A percentile compares a stretch with the other conserved stretches of the same genome.
Evolutionary conservation across 2,888 invertebrate genomes (phyloP).

Genomic region (Amiota communis): DNA sequence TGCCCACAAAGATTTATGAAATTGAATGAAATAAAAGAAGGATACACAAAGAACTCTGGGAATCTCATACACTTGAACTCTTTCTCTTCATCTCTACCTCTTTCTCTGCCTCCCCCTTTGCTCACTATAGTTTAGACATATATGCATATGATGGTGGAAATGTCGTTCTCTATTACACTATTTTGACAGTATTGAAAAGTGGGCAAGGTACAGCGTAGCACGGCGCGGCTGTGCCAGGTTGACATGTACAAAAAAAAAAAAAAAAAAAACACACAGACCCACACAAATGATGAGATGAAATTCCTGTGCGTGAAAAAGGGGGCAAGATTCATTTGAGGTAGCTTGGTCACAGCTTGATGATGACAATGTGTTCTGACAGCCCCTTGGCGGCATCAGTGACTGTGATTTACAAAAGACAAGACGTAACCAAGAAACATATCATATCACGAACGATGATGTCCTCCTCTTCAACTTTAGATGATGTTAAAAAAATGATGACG

Average conservation of each 20-base stretch:
- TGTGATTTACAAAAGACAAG: conserved; percentile 62
- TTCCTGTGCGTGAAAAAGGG: conserved; percentile 24
- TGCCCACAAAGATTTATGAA: no score
- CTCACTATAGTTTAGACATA: no score
- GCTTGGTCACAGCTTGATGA: conserved; percentile 51
- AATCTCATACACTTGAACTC: no score
- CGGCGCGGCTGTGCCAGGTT: conserved; percentile 39
- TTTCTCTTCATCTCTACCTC: no score
- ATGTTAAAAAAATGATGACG: conserved; percentile 44
- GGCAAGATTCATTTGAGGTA: not conserved
- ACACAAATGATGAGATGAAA: conserved; percentile 41
- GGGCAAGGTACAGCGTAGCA: not conserved
- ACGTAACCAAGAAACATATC: not conserved
- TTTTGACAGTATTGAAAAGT: conserved; percentile 34
- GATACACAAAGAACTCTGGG: no score
- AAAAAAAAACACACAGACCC: conserved; percentile 47
- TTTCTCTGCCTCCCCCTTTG: no score
- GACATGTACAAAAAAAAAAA: conserved; percentile 41
- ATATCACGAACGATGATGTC: conserved; percentile 59
- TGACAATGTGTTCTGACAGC: conserved; percentile 66
- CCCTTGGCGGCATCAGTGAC: conserved; percentile 42
- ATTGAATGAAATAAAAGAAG: no score
- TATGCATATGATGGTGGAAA: conserved; percentile 8
- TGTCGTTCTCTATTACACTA: conserved; percentile 66
- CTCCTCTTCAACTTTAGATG: conserved; percentile 36